A percentile compares a stretch with the other conserved stretches of the same genome.
Evolutionary conservation across 2,797 vertebrate genomes (phyloP).

Genomic region (Tragopan temminckii): DNA sequence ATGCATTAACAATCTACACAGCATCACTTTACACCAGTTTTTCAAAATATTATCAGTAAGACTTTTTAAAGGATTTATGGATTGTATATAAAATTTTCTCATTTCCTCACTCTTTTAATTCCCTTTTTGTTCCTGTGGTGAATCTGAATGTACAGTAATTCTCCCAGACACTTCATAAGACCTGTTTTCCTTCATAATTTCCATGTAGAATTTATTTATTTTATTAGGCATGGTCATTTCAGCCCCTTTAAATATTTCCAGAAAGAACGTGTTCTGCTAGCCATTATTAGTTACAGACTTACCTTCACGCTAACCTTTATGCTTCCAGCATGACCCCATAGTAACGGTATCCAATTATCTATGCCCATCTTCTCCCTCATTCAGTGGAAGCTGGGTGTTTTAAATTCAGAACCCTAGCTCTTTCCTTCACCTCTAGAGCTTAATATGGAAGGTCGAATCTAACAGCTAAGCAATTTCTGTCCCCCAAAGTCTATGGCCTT

Average conservation of each 20-base stretch:
- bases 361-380: conserved; percentile 29
- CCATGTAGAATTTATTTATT: not conserved
- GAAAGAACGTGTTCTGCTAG: not conserved
- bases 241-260: conserved; percentile 37
- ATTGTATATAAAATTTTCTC: not conserved
- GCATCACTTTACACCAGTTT: not conserved
- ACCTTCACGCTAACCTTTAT: conserved; percentile 10
- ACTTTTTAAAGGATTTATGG: not conserved
- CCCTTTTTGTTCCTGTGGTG: not conserved
- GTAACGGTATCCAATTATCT: conserved; percentile 56
- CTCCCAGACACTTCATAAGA: not conserved
- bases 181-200: not conserved
- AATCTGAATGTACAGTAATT: not conserved
- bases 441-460: conserved; percentile 23
- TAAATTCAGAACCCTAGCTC: conserved; percentile 41
- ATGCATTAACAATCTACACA: not conserved
- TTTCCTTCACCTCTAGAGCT: conserved; percentile 41
- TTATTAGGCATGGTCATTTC: not conserved
- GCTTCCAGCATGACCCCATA: not conserved
- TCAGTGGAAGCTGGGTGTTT: conserved; percentile 28
- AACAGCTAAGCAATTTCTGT: not conserved
- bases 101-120: not conserved
- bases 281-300: conserved; percentile 17
- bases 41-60: not conserved
- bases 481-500: not conserved